Evolutionary conservation across 2,888 invertebrate species (phyloP).

Genomic region (Metopia argyrocephala): DNA sequence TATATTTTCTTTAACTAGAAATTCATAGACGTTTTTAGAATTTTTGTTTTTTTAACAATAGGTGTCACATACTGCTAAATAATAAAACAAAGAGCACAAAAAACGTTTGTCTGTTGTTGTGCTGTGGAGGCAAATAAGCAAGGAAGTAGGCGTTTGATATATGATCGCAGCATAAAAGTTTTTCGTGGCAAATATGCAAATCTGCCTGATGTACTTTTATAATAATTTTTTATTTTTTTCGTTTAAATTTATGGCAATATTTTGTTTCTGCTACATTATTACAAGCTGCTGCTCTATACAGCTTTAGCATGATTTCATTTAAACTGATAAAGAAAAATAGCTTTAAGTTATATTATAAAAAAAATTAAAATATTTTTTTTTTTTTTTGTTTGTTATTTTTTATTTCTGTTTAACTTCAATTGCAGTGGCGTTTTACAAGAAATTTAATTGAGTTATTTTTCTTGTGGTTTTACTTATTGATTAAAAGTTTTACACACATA

Average conservation of each 20-base stretch:
- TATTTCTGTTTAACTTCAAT: constrained; percentile 9
- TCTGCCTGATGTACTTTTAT: not conserved
- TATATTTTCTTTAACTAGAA: constrained; percentile 37
- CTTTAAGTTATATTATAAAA: constrained; percentile 45
- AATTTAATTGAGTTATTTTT: constrained; percentile 59
- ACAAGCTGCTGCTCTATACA: not conserved
- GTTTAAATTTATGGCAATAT: constrained; percentile 60
- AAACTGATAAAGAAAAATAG: constrained; percentile 63
- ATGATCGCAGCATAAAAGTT: constrained; percentile 7
- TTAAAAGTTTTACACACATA: not conserved
- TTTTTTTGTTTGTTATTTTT: constrained; percentile 1
- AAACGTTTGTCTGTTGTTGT: not conserved
- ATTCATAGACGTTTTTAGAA: constrained; percentile 16
- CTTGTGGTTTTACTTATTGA: constrained; percentile 45
- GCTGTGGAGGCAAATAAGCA: constrained; percentile 20
- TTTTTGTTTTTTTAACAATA: constrained; percentile 34
- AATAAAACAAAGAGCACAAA: too few species aligned
- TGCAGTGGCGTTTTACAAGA: constrained; percentile 37
- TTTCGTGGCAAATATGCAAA: not conserved
- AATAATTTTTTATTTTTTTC: not conserved
- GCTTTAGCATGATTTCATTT: constrained; percentile 56
- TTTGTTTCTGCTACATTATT: not conserved
- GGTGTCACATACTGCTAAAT: constrained; percentile 33
- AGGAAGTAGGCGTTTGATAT: constrained; percentile 63
- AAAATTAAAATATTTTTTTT: constrained; percentile 4